Conservation (phyloP, 92 coral and sea anemone genomes). For the Umimayanthus kanabou region DNA sequence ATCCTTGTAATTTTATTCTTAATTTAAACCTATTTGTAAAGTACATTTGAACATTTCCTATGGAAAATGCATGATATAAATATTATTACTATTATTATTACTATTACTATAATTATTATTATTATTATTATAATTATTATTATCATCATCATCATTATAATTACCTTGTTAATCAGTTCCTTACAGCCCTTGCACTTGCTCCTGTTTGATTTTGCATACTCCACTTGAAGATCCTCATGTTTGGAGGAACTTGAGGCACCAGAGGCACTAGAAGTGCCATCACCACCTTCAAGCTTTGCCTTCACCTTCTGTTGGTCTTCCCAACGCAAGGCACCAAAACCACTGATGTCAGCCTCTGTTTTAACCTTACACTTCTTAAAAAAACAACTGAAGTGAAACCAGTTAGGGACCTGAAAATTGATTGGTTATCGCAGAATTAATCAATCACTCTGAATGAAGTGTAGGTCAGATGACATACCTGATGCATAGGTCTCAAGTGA, state of each 20-base stretch:
- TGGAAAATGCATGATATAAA: no score
- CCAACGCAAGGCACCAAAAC: constrained; percentile 91
- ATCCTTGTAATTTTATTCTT: no score
- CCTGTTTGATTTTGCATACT: constrained; percentile 94
- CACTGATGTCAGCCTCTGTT: constrained; percentile 65
- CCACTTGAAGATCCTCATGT: constrained; percentile 64
- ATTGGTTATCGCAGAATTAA: not conserved
- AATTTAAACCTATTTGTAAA: no score
- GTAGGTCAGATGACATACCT: no score
- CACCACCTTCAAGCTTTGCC: constrained; percentile 45
- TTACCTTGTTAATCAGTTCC: constrained; percentile 91
- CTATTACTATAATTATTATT: no score
- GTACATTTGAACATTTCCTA: no score
- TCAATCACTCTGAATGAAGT: not conserved
- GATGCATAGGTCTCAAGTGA: no score
- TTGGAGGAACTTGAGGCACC: constrained; percentile 28
- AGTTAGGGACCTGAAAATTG: constrained; percentile 79
- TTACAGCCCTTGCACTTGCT: constrained; percentile 92
- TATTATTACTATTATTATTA: no score
- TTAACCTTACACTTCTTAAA: constrained; percentile 70
- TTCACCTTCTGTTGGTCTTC: constrained; percentile 90
- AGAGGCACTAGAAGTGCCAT: not conserved
- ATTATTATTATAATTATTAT: no score
- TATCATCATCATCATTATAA: not conserved
- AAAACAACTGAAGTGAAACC: constrained; percentile 95